A percentile compares a stretch with the other conserved stretches of the same genome.
phyloP scores from a whole-genome alignment of 2,888 invertebrate genomes.

The Arrhopalites spinosus region DNA sequence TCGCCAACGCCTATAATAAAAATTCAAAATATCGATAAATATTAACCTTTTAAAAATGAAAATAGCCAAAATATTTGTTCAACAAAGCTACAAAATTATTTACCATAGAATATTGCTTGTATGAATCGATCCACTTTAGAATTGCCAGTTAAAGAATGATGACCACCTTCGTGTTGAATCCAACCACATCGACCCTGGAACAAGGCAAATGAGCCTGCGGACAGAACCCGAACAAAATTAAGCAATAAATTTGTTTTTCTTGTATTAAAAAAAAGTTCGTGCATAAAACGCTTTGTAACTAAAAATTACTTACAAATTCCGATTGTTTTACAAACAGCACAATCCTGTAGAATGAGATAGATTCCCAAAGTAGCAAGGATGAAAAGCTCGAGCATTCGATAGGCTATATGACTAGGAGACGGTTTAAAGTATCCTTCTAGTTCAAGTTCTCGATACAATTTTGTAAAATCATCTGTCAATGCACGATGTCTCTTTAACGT shows the following conservation, averaged over 20 bases:
- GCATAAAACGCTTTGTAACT: too few species aligned
- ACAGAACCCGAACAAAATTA: too few species aligned
- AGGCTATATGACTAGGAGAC: constrained; percentile 47
- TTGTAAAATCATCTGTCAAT: constrained; percentile 49
- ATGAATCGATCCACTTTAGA: constrained; percentile 51
- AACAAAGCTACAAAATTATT: background rate
- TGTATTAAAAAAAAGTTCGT: too few species aligned
- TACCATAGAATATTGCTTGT: constrained; percentile 51
- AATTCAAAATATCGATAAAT: background rate
- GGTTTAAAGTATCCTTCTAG: constrained; percentile 52
- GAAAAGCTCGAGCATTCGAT: constrained; percentile 44
- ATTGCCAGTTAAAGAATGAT: constrained; percentile 53
- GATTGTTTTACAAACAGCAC: constrained; percentile 34
- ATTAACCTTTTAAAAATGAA: too few species aligned
- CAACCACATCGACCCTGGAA: constrained; percentile 52
- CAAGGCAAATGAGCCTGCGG: constrained; percentile 50
- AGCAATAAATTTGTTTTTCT: too few species aligned
- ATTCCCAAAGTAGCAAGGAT: constrained; percentile 44
- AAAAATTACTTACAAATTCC: too few species aligned
- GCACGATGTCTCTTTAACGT: constrained; percentile 46
- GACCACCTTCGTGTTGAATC: constrained; percentile 55
- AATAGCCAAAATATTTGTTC: background rate
- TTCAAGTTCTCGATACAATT: constrained; percentile 47
- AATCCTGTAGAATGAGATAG: constrained; percentile 45
- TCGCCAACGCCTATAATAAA: constrained; percentile 47